Base-by-base conservation (phyloP, 2,113 vertebrate species). In the Pangasianodon hypophthalmus region DNA sequence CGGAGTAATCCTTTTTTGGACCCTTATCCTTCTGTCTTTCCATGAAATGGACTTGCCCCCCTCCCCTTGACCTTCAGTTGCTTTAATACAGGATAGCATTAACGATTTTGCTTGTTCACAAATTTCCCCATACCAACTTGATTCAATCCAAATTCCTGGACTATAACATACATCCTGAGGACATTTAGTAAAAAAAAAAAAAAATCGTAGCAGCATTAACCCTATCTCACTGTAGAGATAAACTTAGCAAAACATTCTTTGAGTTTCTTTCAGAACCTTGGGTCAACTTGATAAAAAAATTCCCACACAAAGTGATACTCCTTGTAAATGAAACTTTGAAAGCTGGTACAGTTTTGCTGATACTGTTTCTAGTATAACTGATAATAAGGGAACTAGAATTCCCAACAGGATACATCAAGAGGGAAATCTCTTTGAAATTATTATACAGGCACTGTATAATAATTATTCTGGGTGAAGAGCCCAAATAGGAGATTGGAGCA, bases 91-190 rank as follows among this genome's bases (percentile, higher is more conserved):
- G 29, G 6, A 21, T 82, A 21, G 50, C 80, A 37, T 82, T 82
- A 56, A 56, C 1, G 0, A 56, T 54, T 82, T 82, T 56, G 50
- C 46, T 81, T 54, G 79, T 52, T 37, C 16, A 50, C 7, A 82
- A 56, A 10, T 19, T 56, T 37, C 19, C 24, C 64, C 62, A 50
- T 52, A 52, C 18, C 2, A 18, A 13, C 19, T 37, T 52, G 41
- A 86, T 13, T 71, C n/a, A 71, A 13, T 71, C 64, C 46, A 71
- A 71, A 52, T 73, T 52, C 14, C 64, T 86, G 85, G 48, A 86
- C 32, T 41, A 5, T 67, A 69, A 69, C 26, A 85, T 44, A 26
- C 58, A 48, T 64, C 5, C 84, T 48, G 60, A n/a, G 29, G 19
- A 41, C 29, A 86, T 86, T 4, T 1, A 54, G 14, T 82, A 13